These are phyloP conservation scores for Pollenia griseotomentosa DNA, from an alignment of 2,888 invertebrate genomes.

Conservation along the genomic window DNA sequence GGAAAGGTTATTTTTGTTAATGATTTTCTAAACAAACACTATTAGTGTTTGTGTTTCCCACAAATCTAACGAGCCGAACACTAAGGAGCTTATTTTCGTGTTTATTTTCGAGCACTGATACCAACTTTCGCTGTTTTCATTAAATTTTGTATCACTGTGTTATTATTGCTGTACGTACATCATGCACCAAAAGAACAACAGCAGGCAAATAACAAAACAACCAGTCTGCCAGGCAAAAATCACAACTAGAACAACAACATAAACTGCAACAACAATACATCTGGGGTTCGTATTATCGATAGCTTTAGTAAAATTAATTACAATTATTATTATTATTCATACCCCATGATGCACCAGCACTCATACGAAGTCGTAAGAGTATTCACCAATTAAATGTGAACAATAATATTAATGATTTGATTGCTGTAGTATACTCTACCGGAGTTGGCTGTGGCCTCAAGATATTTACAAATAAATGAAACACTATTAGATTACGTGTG, in stretches of 20 bases:
- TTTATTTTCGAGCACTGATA: no score
- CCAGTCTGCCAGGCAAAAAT: background rate
- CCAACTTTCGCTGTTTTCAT: no score
- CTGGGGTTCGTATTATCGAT: background rate
- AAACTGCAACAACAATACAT: background rate
- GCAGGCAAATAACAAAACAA: background rate
- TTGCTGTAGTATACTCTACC: background rate
- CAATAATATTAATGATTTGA: background rate
- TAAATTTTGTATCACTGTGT: no score
- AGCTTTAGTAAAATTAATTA: constrained; percentile 37
- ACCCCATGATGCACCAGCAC: background rate
- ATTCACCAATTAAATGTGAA: constrained; percentile 5
- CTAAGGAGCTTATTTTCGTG: no score
- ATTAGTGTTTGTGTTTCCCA: no score
- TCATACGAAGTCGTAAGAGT: background rate
- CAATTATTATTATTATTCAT: constrained; percentile 31
- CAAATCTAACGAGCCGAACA: no score
- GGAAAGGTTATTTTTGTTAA: no score
- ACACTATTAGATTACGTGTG: background rate
- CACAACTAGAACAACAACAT: background rate
- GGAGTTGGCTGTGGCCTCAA: background rate
- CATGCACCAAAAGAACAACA: background rate
- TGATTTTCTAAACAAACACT: no score
- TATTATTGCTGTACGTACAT: constrained; percentile 1
- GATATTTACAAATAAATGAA: background rate